Conservation (phyloP, 2,888 invertebrate species). For the Lasioglossum figueresi region DNA sequence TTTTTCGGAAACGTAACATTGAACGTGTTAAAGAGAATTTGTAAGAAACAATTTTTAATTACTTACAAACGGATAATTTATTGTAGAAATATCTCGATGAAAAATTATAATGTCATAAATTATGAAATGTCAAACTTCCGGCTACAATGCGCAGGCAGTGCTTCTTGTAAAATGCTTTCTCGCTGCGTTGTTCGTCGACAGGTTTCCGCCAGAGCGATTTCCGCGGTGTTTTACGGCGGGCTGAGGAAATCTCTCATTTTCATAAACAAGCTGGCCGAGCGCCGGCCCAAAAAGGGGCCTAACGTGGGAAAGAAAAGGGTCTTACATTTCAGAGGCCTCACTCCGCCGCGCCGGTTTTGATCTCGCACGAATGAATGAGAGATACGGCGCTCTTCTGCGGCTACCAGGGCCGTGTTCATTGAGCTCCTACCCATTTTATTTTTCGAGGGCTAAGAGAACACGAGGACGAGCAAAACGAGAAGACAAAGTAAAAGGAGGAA, state of each 20-base stretch:
- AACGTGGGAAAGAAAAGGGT: constrained; percentile 65
- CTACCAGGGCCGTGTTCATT: constrained; percentile 68
- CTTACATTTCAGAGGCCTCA: constrained; percentile 48
- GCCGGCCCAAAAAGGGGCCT: constrained; percentile 30
- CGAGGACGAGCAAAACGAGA: constrained; percentile 36
- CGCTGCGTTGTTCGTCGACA: neutral
- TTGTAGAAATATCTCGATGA: neutral
- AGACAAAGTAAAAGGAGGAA: constrained; percentile 19
- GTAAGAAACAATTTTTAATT: neutral
- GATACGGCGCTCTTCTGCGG: constrained; percentile 70
- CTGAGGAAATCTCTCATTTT: constrained; percentile 9
- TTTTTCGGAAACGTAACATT: neutral
- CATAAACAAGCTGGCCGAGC: constrained; percentile 16
- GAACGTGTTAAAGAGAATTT: neutral
- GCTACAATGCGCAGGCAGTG: neutral
- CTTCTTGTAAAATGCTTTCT: neutral
- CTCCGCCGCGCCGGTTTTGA: constrained; percentile 59
- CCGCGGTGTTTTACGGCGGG: neutral
- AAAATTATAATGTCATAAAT: neutral
- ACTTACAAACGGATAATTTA: neutral
- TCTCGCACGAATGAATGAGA: constrained; percentile 76
- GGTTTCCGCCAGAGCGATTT: neutral
- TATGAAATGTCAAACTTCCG: neutral
- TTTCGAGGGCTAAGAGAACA: constrained; percentile 48
- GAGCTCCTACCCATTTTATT: constrained; percentile 63